These are phyloP conservation scores for Phallusia fumigata DNA, from an alignment of 23 tunicate genomes.

Conservation along the genomic window DNA sequence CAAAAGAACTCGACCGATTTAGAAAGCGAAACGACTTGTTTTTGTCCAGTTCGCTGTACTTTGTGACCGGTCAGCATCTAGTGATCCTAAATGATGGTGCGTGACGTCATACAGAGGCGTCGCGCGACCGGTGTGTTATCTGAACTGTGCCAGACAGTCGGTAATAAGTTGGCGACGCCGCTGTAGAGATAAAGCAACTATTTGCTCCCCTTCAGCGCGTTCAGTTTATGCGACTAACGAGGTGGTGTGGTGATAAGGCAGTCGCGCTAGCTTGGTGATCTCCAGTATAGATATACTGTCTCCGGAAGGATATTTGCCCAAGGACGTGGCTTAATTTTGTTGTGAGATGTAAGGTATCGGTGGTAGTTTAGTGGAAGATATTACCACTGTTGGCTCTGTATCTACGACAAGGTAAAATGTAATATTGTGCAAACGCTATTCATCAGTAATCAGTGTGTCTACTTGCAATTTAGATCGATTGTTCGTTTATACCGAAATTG, in stretches of 20 bases:
- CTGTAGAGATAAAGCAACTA: background rate
- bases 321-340: background rate
- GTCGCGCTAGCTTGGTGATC: background rate
- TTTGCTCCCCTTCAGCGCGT: background rate
- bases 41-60: background rate
- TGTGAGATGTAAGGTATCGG: no score
- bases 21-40: background rate
- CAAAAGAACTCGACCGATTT: background rate
- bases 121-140: background rate
- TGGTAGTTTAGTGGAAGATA: no score
- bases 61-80: background rate
- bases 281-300: background rate
- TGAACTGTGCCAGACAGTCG: conserved; percentile 8
- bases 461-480: no score
- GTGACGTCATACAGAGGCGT: background rate
- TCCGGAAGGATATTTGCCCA: background rate
- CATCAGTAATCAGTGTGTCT: no score
- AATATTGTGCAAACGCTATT: no score
- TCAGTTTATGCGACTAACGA: background rate
- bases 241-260: background rate
- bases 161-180: conserved; percentile 2
- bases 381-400: no score
- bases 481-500: no score
- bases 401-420: no score
- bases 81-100: background rate